phyloP scores from a whole-genome alignment of 2,797 vertebrate species.

The Chelidonichthys spinosus region DNA sequence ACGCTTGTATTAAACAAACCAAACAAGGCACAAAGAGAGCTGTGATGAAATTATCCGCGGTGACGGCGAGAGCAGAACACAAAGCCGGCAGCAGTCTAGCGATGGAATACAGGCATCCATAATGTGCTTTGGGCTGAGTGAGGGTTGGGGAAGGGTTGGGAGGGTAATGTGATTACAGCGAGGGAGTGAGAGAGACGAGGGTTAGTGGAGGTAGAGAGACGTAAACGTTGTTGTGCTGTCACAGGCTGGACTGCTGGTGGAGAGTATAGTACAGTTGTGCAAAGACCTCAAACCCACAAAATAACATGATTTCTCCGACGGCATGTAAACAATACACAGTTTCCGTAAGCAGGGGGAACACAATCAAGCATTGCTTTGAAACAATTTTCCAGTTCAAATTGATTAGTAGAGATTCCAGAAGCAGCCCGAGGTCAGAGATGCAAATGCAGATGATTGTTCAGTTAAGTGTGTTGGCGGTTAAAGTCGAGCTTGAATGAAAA shows the following conservation, averaged over 20 bases:
- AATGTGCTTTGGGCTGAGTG: slow-evolving; percentile 54
- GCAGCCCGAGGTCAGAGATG: too few species aligned
- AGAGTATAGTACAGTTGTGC: too few species aligned
- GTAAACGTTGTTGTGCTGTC: not conserved
- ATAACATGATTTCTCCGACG: too few species aligned
- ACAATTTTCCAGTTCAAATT: too few species aligned
- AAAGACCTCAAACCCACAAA: too few species aligned
- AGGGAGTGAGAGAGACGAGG: slow-evolving; percentile 54
- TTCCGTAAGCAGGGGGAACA: too few species aligned
- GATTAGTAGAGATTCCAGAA: too few species aligned
- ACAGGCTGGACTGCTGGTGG: not conserved
- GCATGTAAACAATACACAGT: too few species aligned
- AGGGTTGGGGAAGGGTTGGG: not conserved
- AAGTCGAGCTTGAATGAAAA: too few species aligned
- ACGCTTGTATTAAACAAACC: slow-evolving; percentile 38
- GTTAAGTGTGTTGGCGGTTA: too few species aligned
- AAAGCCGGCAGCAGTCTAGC: slow-evolving; percentile 66
- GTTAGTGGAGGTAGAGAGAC: slow-evolving; percentile 10
- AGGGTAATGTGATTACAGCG: slow-evolving; percentile 43
- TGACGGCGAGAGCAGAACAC: slow-evolving; percentile 48
- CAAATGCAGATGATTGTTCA: too few species aligned
- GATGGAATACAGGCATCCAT: slow-evolving; percentile 66
- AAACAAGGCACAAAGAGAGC: slow-evolving; percentile 39
- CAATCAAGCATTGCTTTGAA: too few species aligned
- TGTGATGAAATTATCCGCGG: slow-evolving; percentile 67